Evolutionary conservation across 1,140 invertebrate species (phyloP).

Genomic region (Asbolus verrucosus): DNA sequence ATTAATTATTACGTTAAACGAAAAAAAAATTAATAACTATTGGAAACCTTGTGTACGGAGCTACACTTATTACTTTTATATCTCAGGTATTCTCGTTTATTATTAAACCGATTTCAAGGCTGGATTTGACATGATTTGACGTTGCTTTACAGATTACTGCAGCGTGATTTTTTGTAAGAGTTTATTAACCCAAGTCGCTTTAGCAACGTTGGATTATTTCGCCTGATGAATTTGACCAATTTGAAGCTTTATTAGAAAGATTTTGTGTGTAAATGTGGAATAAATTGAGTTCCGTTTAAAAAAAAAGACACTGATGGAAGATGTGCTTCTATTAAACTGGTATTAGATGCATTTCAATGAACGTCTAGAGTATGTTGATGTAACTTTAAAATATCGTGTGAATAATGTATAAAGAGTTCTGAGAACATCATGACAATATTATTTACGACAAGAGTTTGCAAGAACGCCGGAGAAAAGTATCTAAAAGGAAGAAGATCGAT

Average conservation of each 20-base stretch:
- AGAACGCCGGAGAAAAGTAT: conserved; percentile 29
- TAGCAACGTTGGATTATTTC: too few species aligned
- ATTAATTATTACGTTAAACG: conserved; percentile 6
- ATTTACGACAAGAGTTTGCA: conserved; percentile 46
- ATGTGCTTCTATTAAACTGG: conserved; percentile 27
- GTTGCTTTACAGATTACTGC: not conserved
- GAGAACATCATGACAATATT: conserved; percentile 47
- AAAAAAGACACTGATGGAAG: not conserved
- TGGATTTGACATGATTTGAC: too few species aligned
- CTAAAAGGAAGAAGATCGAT: conserved; percentile 42
- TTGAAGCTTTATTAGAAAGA: too few species aligned
- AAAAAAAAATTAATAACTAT: not conserved
- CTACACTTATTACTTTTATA: not conserved
- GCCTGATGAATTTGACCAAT: too few species aligned
- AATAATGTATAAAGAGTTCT: conserved; percentile 45
- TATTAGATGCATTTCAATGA: conserved; percentile 38
- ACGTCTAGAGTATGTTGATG: conserved; percentile 33
- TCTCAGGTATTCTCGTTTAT: not conserved
- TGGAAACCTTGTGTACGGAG: not conserved
- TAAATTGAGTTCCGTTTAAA: not conserved
- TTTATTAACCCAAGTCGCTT: conserved; percentile 21
- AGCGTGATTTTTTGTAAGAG: conserved; percentile 2
- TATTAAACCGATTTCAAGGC: conserved; percentile 4
- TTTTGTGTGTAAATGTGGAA: too few species aligned
- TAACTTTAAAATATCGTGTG: conserved; percentile 40